Percentiles rank a stretch among this genome's conserved stretches.
Conservation (phyloP, 2,888 invertebrate species). For the Margaritifera margaritifera region DNA sequence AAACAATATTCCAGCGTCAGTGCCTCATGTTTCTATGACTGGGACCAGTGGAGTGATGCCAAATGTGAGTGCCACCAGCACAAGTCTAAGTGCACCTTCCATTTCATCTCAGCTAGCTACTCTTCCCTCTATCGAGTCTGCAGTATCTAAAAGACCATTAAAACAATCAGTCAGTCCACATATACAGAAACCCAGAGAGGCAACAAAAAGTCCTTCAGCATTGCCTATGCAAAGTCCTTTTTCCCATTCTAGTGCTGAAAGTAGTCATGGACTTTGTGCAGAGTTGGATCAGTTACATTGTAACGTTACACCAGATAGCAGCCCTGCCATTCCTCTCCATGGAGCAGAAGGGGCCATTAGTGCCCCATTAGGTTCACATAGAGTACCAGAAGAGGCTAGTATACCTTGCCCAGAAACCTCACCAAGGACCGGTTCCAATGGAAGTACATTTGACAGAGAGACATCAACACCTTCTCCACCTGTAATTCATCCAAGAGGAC, state of each 20-base stretch:
- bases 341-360: background rate
- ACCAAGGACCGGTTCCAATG: constrained; percentile 23
- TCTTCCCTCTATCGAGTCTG: constrained; percentile 45
- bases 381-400: background rate
- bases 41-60: background rate
- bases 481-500: constrained; percentile 45
- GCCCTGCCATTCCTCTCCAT: constrained; percentile 6
- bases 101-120: constrained; percentile 28
- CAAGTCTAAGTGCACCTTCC: background rate
- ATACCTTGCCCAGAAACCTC: constrained; percentile 29
- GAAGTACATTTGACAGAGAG: constrained; percentile 15
- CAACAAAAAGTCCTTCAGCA: background rate
- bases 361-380: background rate
- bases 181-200: no score
- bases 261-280: constrained; percentile 5
- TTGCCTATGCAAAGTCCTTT: constrained; percentile 24
- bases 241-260: constrained; percentile 15
- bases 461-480: constrained; percentile 47
- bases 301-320: constrained; percentile 8
- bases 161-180: constrained; percentile 10
- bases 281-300: no score
- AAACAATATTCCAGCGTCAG: no score
- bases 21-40: background rate
- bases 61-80: constrained; percentile 1
- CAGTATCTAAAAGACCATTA: constrained; percentile 18